Evolutionary conservation across 2,797 vertebrate species (phyloP).

Genomic region (Clarias pachynema): DNA sequence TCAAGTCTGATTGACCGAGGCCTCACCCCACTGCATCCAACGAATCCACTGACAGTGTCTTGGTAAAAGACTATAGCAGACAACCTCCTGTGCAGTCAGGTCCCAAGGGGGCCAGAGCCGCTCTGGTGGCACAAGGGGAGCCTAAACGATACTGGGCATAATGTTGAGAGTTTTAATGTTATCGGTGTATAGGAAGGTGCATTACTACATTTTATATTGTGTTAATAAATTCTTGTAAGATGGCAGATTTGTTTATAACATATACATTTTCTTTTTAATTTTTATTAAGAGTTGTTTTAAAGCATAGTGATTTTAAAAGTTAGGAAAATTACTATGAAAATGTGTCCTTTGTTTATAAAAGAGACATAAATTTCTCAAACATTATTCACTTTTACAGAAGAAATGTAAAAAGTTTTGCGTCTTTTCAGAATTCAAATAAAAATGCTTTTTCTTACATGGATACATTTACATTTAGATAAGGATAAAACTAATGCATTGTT

Average conservation of each 20-base stretch:
- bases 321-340: not conserved
- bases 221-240: not conserved
- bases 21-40: no score
- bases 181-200: no score
- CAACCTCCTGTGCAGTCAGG: no score
- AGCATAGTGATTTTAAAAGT: not conserved
- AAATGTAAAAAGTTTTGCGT: not conserved
- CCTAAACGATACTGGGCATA: no score
- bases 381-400: not conserved
- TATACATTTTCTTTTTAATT: not conserved
- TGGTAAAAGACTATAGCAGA: no score
- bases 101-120: no score
- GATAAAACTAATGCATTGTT: not conserved
- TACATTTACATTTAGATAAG: not conserved
- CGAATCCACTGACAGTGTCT: no score
- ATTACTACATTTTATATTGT: not conserved
- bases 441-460: not conserved
- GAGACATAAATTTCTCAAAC: not conserved
- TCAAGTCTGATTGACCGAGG: no score
- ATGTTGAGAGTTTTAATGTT: no score
- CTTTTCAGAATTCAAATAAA: not conserved
- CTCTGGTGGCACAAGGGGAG: no score
- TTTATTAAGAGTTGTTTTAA: not conserved
- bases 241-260: not conserved
- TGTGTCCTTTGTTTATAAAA: not conserved